Evolutionary conservation across 2,888 invertebrate genomes (phyloP).

Genomic region (Pollenia griseotomentosa): DNA sequence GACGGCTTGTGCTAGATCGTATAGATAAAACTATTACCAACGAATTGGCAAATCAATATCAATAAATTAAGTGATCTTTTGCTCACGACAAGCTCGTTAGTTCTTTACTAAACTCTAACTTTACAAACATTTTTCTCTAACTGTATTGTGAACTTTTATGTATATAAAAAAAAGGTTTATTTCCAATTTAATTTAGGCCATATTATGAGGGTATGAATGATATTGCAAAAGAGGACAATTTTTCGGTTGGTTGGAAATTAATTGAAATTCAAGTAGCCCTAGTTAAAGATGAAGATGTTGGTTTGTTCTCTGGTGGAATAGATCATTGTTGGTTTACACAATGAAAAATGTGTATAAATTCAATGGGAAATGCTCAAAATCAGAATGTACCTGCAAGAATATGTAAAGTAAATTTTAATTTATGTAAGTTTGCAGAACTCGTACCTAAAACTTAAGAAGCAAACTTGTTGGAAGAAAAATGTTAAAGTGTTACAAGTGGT

Average conservation of each 20-base stretch:
- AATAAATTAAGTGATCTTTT: too few species aligned
- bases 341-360: not conserved
- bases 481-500: not conserved
- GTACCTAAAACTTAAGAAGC: not conserved
- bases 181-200: slow-evolving; percentile 37
- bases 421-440: not conserved
- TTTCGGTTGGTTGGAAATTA: slow-evolving; percentile 66
- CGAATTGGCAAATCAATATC: too few species aligned
- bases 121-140: too few species aligned
- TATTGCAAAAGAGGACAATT: slow-evolving; percentile 63
- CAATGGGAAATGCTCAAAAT: not conserved
- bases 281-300: slow-evolving; percentile 33
- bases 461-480: not conserved
- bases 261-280: slow-evolving; percentile 67
- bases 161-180: too few species aligned
- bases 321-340: not conserved
- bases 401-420: not conserved
- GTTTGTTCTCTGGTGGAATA: not conserved
- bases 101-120: too few species aligned
- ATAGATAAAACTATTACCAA: too few species aligned
- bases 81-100: too few species aligned
- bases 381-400: not conserved
- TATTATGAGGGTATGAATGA: slow-evolving; percentile 53
- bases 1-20: too few species aligned
- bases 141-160: too few species aligned